Base-by-base conservation (phyloP, 2,797 vertebrate species). In the Brachymystax lenok region DNA sequence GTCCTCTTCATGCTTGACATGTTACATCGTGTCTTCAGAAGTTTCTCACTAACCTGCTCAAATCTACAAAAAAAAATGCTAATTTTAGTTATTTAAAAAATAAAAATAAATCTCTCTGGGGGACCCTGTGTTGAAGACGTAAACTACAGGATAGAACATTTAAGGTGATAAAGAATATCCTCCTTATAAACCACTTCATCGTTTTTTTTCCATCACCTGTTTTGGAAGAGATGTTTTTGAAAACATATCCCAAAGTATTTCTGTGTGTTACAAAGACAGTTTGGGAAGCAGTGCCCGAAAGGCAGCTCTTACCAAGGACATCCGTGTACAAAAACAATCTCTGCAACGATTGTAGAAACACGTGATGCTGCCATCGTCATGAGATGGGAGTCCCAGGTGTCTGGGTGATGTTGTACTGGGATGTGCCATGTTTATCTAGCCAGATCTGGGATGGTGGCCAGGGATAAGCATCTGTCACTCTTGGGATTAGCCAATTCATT, bases 1-100 rank as follows among this genome's bases (percentile, higher is more conserved):
- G 98, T 97, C 96, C 95, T 93, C 91, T 91, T 96, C 97, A 98
- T 97, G 96, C 96, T 95, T 96, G 94, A 94, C 98, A 97, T 94
- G 98, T 97, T 95, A 92, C 87, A 94, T 98, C 98, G 96, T 93
- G 98, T 95, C 96, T 91, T n/a, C 56, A 61, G 56, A 7, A 91
- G 89, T 92, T 89, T 95, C 90, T 92, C 93, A 90, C 81, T 76
- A 93, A 94, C 94, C 93, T 88, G 92, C 94, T 96, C 94, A 94
- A 94, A 95, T 94, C 90, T 92, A 91, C 90, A 88, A 79, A 51
- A 69, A 59, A 52, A 79, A 88, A 90, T 89, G 92, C 82, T 84
- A 79, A 86, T 10, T 8, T 84, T n/a, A n/a, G n/a, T n/a, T n/a
- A n/a, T n/a, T n/a, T n/a, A n/a, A n/a, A n/a, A n/a, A n/a, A n/a